Conservation (phyloP, 2,113 vertebrate genomes). For the Scytalopus superciliaris region DNA sequence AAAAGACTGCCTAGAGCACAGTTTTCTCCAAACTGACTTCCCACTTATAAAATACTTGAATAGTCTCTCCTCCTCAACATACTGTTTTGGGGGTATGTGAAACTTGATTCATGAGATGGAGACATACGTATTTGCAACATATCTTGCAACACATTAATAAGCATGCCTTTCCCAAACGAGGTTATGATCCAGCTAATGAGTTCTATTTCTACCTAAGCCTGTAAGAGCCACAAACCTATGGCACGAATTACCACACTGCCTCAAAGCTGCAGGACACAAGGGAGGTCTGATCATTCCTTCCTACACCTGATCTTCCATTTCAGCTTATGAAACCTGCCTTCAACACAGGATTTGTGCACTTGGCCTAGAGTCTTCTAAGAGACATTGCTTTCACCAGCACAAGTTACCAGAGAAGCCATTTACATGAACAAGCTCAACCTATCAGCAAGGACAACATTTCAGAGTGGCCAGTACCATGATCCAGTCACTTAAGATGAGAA, state of each 20-base stretch:
- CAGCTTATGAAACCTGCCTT: background rate
- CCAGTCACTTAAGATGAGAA: background rate
- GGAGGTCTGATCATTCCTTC: background rate
- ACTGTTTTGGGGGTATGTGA: background rate
- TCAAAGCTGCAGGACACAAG: background rate
- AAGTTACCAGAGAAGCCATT: background rate
- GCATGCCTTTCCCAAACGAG: background rate
- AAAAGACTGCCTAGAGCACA: background rate
- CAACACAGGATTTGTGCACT: background rate
- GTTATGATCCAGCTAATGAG: background rate
- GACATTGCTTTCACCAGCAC: background rate
- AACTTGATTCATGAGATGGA: background rate
- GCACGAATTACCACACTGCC: background rate
- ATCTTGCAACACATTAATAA: background rate
- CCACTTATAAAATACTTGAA: background rate
- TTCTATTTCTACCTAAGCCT: background rate
- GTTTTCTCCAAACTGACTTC: background rate
- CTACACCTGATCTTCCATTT: background rate
- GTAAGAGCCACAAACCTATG: background rate
- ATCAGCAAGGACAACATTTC: background rate
- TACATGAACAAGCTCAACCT: background rate
- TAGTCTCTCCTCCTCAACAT: background rate
- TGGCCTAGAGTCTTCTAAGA: background rate
- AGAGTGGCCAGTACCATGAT: fast-evolving
- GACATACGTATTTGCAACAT: fast-evolving